Conservation (phyloP, 2,888 invertebrate species). For the Anoncus sp. region DNA sequence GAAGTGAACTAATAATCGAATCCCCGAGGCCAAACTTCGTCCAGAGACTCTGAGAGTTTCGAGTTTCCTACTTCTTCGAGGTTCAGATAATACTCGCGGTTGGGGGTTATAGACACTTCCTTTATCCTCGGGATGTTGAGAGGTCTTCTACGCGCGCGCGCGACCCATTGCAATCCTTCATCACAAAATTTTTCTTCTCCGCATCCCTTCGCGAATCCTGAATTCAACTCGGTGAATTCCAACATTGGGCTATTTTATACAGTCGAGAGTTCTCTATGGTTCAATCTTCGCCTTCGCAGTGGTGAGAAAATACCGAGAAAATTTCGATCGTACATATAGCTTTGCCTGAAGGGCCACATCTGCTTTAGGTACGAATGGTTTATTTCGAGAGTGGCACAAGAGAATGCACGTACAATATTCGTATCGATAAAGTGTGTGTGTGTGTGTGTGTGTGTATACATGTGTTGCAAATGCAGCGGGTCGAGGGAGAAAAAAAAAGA, state of each 20-base stretch:
- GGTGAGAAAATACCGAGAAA: constrained; percentile 13
- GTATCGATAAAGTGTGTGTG: constrained; percentile 13
- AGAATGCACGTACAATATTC: constrained; percentile 25
- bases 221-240: constrained; percentile 17
- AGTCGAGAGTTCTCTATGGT: constrained; percentile 52
- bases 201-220: too few species aligned
- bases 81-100: constrained; percentile 59
- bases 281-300: constrained; percentile 27
- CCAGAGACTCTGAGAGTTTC: constrained; percentile 27
- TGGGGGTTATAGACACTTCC: constrained; percentile 51
- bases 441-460: too few species aligned
- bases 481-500: constrained; percentile 6
- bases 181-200: constrained; percentile 18
- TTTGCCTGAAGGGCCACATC: constrained; percentile 43
- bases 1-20: constrained; percentile 74
- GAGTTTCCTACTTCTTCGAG: constrained; percentile 54
- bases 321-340: constrained; percentile 3
- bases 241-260: constrained; percentile 41
- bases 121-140: constrained; percentile 39
- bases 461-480: not conserved
- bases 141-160: constrained; percentile 30
- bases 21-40: constrained; percentile 61
- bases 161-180: constrained; percentile 6
- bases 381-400: constrained; percentile 33
- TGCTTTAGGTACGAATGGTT: constrained; percentile 57